Evolutionary conservation across 2,113 vertebrate species (phyloP), one percentile per base, ranked within the genome.

Genomic region (Eurypyga helias): DNA sequence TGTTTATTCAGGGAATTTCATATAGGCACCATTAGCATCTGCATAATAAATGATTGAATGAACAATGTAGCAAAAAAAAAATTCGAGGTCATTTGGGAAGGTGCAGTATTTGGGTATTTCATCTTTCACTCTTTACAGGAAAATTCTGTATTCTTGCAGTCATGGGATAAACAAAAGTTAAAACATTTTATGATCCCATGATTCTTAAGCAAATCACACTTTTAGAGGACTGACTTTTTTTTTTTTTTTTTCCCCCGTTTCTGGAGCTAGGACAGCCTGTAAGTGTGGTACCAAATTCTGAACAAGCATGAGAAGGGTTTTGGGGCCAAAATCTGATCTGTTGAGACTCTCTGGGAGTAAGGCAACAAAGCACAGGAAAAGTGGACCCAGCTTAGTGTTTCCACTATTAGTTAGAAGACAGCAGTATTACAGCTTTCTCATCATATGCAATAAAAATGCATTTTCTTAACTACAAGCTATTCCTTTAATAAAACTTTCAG

Each of bases 401-500:
- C 69, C 78, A 70, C 73, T 73, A 91, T 34, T 55, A 80, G 51
- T 48, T 83, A 80, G 75, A 88, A 92, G n/a, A 51, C 51, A 90
- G 33, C 17, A 11, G 92, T 8, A 94, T 57, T 8, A 66, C 81
- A 94, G n/a, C 33, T 92, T 95, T 72, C 79, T 91, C 73, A 90
- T 25, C 9, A 17, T 10, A 75, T 29, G 14, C 13, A 70, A 77
- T 23, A 71, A 78, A 94, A 79, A 55, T 2, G 3, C 23, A 24
- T 83, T 96, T 96, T 89, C 80, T 87, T 80, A 82, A 94, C 48
- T 79, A 93, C 58, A 69, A 83, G 67, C 38, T 87, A 84, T 28
- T 82, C 52, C 71, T 90, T 93, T 54, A 83, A 51, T 58, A 64
- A 96, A 46, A 5, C 77, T 82, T 29, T 66, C 83, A 91, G 90